Conservation (phyloP, 2,113 vertebrate genomes). For the Phylloscopus whistleri region DNA sequence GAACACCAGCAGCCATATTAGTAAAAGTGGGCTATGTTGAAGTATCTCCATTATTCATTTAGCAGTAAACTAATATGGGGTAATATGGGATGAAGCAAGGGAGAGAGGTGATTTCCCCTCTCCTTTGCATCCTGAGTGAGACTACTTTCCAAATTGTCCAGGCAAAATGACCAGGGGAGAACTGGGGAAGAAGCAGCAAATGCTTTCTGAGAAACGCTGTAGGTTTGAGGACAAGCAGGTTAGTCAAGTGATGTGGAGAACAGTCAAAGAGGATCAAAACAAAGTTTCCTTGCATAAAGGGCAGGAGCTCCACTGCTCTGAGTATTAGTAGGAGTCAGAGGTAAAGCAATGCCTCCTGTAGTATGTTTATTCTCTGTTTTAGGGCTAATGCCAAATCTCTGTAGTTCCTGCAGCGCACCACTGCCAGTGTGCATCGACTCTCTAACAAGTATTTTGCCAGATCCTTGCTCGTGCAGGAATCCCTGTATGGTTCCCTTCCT, state of each 20-base stretch:
- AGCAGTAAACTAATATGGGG: neutral
- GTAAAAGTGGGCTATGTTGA: neutral
- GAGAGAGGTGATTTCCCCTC: neutral
- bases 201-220: neutral
- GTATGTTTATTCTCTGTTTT: neutral
- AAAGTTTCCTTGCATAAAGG: neutral
- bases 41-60: neutral
- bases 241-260: neutral
- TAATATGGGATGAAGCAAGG: neutral
- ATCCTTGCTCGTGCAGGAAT: neutral
- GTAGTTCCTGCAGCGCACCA: neutral
- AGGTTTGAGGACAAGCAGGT: neutral
- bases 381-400: neutral
- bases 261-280: neutral
- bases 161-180: neutral
- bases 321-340: neutral
- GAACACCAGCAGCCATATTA: neutral
- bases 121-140: neutral
- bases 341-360: neutral
- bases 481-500: neutral
- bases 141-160: neutral
- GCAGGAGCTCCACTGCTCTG: neutral
- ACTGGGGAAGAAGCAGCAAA: neutral
- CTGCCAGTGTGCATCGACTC: neutral
- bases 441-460: neutral